Evolutionary conservation across 2,797 vertebrate genomes (phyloP).

Genomic region (Netta rufina): DNA sequence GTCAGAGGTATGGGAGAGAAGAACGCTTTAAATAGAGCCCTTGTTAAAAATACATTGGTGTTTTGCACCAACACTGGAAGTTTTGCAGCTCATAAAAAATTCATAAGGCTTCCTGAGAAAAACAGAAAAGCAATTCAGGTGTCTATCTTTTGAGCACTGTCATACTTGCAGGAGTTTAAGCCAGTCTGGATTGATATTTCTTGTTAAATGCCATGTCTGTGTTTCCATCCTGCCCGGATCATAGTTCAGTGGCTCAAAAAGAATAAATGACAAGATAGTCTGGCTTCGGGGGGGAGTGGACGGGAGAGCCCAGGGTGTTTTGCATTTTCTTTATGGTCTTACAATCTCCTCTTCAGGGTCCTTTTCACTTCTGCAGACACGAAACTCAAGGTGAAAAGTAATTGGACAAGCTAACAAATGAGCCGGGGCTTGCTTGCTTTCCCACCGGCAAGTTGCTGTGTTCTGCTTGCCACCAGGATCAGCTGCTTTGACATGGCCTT

Average conservation of each 20-base stretch:
- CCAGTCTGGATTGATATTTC: slow-evolving; percentile 38
- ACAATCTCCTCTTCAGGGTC: slow-evolving; percentile 41
- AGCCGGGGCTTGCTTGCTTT: slow-evolving; percentile 47
- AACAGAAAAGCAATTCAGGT: slow-evolving; percentile 48
- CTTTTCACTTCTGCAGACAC: slow-evolving; percentile 67
- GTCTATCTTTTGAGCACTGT: slow-evolving; percentile 6
- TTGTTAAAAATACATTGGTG: not conserved
- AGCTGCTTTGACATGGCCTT: slow-evolving; percentile 66
- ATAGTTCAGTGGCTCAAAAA: not conserved
- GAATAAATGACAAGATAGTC: slow-evolving; percentile 1
- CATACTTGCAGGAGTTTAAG: slow-evolving; percentile 1
- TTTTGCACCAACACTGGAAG: not conserved
- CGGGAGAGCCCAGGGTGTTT: not conserved
- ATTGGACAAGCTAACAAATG: slow-evolving; percentile 76
- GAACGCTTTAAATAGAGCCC: not conserved
- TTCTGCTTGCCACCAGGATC: slow-evolving; percentile 45
- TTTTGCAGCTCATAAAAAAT: slow-evolving; percentile 48
- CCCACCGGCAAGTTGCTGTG: slow-evolving; percentile 43
- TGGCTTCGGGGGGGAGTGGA: not conserved
- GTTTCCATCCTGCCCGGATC: not conserved
- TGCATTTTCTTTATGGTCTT: slow-evolving; percentile 38
- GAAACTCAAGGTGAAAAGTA: slow-evolving; percentile 74
- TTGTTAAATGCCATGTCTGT: slow-evolving; percentile 17
- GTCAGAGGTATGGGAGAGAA: not conserved
- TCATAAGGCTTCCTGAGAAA: slow-evolving; percentile 16